Evolutionary conservation across 2,797 vertebrate species (phyloP).

Genomic region (Sebastes matsubarae): DNA sequence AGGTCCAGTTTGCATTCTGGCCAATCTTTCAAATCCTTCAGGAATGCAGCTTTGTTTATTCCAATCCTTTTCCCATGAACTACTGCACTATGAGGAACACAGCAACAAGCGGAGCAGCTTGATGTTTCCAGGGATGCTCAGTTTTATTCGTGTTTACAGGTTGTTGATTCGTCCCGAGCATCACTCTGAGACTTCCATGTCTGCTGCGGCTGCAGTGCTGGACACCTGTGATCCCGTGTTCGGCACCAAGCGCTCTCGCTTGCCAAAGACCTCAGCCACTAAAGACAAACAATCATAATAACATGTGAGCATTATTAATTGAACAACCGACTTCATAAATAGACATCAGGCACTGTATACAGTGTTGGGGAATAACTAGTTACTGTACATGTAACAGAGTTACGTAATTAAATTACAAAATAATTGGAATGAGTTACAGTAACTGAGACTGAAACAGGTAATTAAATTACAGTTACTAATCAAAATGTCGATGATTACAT

Average conservation of each 20-base stretch:
- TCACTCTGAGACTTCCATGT: slow-evolving; percentile 86
- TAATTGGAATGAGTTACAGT: too few species aligned
- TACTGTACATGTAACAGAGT: too few species aligned
- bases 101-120: background rate
- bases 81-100: background rate
- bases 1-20: background rate
- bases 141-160: slow-evolving; percentile 28
- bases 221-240: slow-evolving; percentile 71
- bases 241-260: slow-evolving; percentile 85
- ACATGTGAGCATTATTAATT: background rate
- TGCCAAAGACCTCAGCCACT: slow-evolving; percentile 92
- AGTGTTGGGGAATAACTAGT: too few species aligned
- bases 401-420: too few species aligned
- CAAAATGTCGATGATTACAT: too few species aligned
- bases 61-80: background rate
- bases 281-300: slow-evolving; percentile 46
- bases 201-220: slow-evolving; percentile 64
- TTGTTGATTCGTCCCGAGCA: background rate
- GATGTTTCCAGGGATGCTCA: slow-evolving; percentile 12
- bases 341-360: background rate
- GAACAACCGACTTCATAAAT: background rate
- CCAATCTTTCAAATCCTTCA: background rate
- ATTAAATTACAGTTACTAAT: too few species aligned
- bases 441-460: too few species aligned
- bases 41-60: background rate